Evolutionary conservation across 2,888 invertebrate species (phyloP).

Genomic region (Ashinkailepas kermadecensis): DNA sequence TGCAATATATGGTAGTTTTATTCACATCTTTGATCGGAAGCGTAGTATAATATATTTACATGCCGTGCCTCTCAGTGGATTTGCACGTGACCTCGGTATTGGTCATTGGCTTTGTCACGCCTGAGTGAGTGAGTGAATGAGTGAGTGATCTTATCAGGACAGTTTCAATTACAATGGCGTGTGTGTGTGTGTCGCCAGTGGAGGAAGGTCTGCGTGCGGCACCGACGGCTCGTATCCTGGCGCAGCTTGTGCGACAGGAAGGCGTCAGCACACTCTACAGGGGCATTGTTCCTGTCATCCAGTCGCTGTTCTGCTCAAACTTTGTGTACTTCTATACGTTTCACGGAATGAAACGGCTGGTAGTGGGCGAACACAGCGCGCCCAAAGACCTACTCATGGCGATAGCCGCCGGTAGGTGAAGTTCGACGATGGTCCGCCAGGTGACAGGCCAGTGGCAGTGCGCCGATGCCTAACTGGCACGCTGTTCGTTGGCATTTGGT

Average conservation of each 20-base stretch:
- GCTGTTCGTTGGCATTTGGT: too few relatives aligned
- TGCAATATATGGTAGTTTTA: too few relatives aligned
- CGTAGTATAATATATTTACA: neutral
- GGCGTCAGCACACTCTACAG: conserved; percentile 54
- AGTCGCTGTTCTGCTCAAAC: conserved; percentile 77
- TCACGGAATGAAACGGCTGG: conserved; percentile 63
- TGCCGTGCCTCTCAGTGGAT: too few relatives aligned
- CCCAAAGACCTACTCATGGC: conserved; percentile 64
- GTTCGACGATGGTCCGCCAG: too few relatives aligned
- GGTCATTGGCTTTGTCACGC: neutral
- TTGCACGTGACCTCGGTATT: neutral
- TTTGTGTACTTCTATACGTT: conserved; percentile 94
- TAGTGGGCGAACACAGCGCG: conserved; percentile 50
- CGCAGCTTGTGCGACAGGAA: neutral
- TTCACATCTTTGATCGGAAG: too few relatives aligned
- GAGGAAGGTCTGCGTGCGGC: neutral
- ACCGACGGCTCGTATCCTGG: neutral
- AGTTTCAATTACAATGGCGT: neutral
- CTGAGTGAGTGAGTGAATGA: neutral
- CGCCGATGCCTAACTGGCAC: too few relatives aligned
- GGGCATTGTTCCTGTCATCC: conserved; percentile 72
- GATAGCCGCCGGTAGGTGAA: conserved; percentile 58
- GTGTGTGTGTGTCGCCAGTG: neutral
- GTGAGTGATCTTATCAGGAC: neutral
- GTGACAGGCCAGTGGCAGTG: too few relatives aligned